phyloP scores from a whole-genome alignment of 2,797 vertebrate genomes.

The Leptatherina wallacei region DNA sequence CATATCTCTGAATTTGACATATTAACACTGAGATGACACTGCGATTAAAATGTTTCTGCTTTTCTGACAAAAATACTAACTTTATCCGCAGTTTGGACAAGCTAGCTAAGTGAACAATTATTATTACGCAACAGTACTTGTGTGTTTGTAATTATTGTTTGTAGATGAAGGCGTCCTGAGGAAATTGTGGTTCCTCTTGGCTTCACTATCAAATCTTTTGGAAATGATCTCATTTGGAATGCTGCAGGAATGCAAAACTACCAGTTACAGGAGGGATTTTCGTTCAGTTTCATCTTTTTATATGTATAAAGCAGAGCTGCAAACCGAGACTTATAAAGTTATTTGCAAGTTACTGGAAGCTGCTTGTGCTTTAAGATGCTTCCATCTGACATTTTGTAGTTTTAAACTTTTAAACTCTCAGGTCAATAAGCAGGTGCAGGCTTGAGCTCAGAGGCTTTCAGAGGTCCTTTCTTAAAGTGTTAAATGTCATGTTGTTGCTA shows the following conservation, averaged over 20 bases:
- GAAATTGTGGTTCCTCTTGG: neutral
- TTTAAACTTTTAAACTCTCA: neutral
- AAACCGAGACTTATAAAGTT: no score
- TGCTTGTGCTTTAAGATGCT: neutral
- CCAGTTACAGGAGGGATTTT: neutral
- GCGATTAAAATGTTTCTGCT: neutral
- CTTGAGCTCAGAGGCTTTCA: neutral
- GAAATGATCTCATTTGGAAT: neutral
- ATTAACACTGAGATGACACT: no score
- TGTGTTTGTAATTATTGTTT: neutral
- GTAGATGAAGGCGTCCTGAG: neutral
- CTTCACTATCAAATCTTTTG: neutral
- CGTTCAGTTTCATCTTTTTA: neutral
- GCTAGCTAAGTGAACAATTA: neutral
- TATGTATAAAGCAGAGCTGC: neutral
- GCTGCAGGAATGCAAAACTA: neutral
- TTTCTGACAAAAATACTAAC: neutral
- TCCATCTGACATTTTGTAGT: neutral
- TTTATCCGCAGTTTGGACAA: neutral
- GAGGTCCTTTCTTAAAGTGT: neutral
- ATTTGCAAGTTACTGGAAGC: neutral
- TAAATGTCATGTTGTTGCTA: neutral
- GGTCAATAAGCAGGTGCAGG: no score
- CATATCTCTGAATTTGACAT: no score
- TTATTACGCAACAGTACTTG: neutral